phyloP scores from a whole-genome alignment of 2,113 vertebrate species.

The Notechis scutatus region DNA sequence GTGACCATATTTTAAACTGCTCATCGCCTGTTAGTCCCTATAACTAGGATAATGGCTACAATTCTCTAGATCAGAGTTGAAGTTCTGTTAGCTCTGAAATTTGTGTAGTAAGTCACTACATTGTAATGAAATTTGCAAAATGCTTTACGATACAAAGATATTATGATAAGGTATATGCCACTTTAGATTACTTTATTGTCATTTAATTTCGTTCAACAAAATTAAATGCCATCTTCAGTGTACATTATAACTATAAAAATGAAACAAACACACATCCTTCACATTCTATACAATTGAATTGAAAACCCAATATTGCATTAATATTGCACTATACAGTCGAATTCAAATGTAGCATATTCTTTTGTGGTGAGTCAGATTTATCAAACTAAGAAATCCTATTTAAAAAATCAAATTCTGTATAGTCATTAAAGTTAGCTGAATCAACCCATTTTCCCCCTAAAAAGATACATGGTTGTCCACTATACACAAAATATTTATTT shows the following conservation, averaged over 20 bases:
- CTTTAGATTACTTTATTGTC: background rate
- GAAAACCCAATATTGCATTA: no score
- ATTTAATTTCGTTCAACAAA: no score
- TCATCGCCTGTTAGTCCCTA: background rate
- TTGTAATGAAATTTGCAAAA: background rate
- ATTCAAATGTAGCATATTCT: background rate
- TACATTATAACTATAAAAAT: no score
- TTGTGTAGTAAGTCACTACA: background rate
- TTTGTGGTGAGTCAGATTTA: background rate
- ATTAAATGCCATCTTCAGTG: no score
- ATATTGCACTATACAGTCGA: no score
- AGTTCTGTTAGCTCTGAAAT: background rate
- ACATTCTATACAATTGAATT: no score
- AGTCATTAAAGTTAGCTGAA: background rate
- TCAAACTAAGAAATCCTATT: background rate
- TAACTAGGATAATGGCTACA: background rate
- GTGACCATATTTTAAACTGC: background rate
- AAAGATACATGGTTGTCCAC: background rate
- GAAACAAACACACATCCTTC: no score
- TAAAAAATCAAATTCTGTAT: background rate
- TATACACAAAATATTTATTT: background rate
- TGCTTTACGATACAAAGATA: background rate
- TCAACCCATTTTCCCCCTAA: background rate
- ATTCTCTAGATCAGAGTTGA: background rate
- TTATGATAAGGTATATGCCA: background rate